Evolutionary conservation across 2,888 invertebrate genomes (phyloP), one percentile per base, ranked within the genome.

Genomic region (Himalopsyche japonica): DNA sequence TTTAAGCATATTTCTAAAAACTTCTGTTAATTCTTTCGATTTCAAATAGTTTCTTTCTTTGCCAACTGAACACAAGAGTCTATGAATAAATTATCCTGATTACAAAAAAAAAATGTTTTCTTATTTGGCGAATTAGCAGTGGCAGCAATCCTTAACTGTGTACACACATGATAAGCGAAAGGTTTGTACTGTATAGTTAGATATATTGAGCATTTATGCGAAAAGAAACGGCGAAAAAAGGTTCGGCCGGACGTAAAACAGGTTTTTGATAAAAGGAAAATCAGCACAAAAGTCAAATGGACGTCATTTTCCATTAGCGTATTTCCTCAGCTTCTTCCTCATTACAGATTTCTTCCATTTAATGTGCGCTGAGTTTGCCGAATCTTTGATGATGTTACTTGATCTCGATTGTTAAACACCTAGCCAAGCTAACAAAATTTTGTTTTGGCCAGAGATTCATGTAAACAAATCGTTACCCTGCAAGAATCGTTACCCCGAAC

Each of bases 281-380:
- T 43, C 37, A 77, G 37, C 77, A 77, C 77, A 77, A 77, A 77
- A 77, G 37, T 77, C 43, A 37, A 77, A 77, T 77, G 77, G 77
- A 77, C 77, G n/a, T 15, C 77, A 77, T 77, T 37, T 77, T 77
- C 77, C 77, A 77, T 77, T 77, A 77, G 77, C 77, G 37, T 34
- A 20, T 77, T 43, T 32, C 77, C 1, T 37, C 43, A 3, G 12
- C 70, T 30, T 70, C 15, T 70, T 70, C 70, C 30, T 24, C 70
- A 70, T 30, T 70, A 15, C 70, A 27, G 27, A 70, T 20, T 77
- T 77, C 43, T 20, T 43, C 8, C 77, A 8, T 77, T 77, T 77
- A 34, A 77, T 37, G 77, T 43, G 77, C 20, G 37, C 43, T 5
- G 34, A 77, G 34, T 27, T 77, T 77, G 77, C 77, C 77, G 37